These are phyloP conservation scores for Oryctes rhinoceros DNA, from an alignment of 1,140 invertebrate genomes.

Conservation along the genomic window DNA sequence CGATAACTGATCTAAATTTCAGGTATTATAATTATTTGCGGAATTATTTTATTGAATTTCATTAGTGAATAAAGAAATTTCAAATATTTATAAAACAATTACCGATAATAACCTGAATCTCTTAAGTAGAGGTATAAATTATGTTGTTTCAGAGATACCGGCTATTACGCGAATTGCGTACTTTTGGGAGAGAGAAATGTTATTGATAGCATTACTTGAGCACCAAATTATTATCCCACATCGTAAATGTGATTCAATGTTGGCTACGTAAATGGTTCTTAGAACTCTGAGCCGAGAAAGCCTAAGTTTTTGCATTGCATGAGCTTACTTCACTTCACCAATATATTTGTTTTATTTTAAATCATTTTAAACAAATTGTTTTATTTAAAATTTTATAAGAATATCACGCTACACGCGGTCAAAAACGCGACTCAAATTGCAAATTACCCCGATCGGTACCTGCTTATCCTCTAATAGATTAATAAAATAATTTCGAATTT, in stretches of 20 bases:
- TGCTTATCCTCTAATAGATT: too few species aligned
- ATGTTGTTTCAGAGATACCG: background rate
- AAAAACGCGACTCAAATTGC: too few species aligned
- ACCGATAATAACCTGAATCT: background rate
- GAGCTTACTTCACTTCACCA: background rate
- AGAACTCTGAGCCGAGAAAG: background rate
- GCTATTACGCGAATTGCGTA: background rate
- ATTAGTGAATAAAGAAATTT: background rate
- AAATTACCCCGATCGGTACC: too few species aligned
- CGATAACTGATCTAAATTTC: background rate
- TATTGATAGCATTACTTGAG: background rate
- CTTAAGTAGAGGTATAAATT: background rate
- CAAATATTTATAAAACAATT: background rate
- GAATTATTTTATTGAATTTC: background rate
- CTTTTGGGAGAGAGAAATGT: background rate
- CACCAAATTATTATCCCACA: background rate
- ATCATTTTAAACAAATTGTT: too few species aligned
- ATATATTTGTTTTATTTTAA: too few species aligned
- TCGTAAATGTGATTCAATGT: background rate
- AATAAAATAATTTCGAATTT: too few species aligned
- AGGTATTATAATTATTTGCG: constrained; percentile 4
- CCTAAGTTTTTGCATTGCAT: background rate
- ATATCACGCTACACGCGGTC: too few species aligned
- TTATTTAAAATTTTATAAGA: too few species aligned
- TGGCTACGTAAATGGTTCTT: background rate